Evolutionary conservation across 2,113 vertebrate genomes (phyloP), one percentile per base, ranked within the genome.

Genomic region (Bos indicus): DNA sequence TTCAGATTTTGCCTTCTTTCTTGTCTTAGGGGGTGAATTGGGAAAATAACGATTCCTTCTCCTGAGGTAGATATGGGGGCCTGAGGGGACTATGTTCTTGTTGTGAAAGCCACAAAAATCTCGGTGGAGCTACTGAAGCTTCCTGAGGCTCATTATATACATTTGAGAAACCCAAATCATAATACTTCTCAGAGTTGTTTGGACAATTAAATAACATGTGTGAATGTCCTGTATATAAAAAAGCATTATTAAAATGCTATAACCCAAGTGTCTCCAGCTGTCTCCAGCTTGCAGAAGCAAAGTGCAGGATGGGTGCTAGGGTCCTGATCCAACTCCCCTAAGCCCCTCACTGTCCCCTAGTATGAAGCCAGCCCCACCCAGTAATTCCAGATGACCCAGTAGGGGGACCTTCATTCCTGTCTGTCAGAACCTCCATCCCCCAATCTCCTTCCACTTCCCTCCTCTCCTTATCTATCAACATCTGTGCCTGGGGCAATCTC

Each of bases 311-410:
- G 5, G 23, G 13, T 9, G 19, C 91, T 26, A 6, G 30, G 54
- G 6, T 78, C 30, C 67, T 30, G 13, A 14, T 13, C 14, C 36
- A n/a, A 36, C 36, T 77, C 33, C 19, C n/a, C 17, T 7, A 14
- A 13, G 21, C 1, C 57, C 7, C 15, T 33, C 2, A 0, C 48
- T 71, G 40, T 33, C 2, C 26, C 16, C 46, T 46, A n/a, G 36
- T 0, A 0, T 23, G 9, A 85, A 26, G 11, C 10, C 46, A 52
- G 11, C 56, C 48, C 36, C 10, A 30, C 1, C 30, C 26, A 8
- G 43, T 40, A 52, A 78, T 77, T 91, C 64, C 59, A 64, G 78
- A 17, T 81, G 43, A 60, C 30, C 12, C 59, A 25, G 19, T 7
- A 54, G 57, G 3, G 33, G 33, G 60, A 13, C 25, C 19, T 4